Base-by-base conservation (phyloP, 2,888 invertebrate genomes). In the Drosophila hamatofila region DNA sequence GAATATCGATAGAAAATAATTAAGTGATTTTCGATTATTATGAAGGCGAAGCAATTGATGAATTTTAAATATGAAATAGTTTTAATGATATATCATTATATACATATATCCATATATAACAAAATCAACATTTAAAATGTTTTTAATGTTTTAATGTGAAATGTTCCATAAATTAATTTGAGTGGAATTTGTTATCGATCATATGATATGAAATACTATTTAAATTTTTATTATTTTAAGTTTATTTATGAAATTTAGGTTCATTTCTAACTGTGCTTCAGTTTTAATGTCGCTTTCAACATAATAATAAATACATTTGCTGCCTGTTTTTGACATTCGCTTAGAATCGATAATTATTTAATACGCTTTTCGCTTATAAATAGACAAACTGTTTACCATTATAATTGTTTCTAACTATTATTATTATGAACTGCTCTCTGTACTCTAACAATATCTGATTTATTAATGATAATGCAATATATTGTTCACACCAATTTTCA, bases 1-100 rank as follows among this genome's bases (percentile, higher is more conserved):
- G 51, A 60, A 48, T 42, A 65, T 35, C 30, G 49, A 61, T 65
- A 49, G 9, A 7, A 16, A 3, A n/a, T 54, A 25, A 25, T 54
- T 14, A 42, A 48, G 5, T n/a, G 48, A n/a, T 27, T 30, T 18
- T 27, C n/a, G 48, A 48, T 37, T 35, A 14, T 35, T 14, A 2
- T 35, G 14, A 16, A 35, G 14, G 5, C 6, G 5, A 14, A 35
- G 6, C 5, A 3, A 0, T 3, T 30, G n/a, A n/a, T 30, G 11
- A 11, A 30, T 30, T 9, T 30, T 11, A 9, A 35, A 16, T 35
- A 2, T 6, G 14, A 35, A 35, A 16, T 35, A 35, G 14, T 35
- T 35, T 4, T 12, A 30, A 30, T 30, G 30, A 30, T n/a, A n/a
- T n/a, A n/a, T n/a, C n/a, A n/a, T n/a, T n/a, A n/a, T n/a, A n/a